A percentile compares a stretch with the other conserved stretches of the same genome.
phyloP scores from a whole-genome alignment of 2,113 vertebrate genomes.

The Mesitornis unicolor region DNA sequence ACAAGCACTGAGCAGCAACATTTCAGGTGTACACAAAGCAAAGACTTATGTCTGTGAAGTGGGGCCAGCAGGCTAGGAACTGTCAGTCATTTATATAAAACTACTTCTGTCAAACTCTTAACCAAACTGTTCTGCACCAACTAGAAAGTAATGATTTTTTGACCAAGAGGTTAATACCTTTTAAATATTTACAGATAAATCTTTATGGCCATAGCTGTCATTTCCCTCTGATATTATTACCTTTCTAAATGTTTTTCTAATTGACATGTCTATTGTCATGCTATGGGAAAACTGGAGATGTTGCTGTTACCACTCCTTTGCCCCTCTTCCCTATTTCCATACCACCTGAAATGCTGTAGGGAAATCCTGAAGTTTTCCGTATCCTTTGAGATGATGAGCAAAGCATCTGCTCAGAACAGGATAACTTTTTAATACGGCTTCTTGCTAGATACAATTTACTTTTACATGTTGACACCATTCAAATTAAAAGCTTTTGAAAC shows the following conservation, averaged over 20 bases:
- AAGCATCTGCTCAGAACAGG: not conserved
- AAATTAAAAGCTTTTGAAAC: not conserved
- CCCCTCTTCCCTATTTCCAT: not conserved
- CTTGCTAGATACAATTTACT: not conserved
- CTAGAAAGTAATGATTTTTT: not conserved
- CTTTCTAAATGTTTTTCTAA: not conserved
- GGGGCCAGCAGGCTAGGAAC: not conserved
- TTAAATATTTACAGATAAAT: not conserved
- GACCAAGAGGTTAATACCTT: not conserved
- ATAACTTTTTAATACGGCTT: not conserved
- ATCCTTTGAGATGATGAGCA: not conserved
- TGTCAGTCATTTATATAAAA: not conserved
- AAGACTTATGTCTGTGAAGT: not conserved
- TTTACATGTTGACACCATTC: not conserved
- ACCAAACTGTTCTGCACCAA: not conserved
- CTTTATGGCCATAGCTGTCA: not conserved
- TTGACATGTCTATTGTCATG: not conserved
- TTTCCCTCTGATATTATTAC: not conserved
- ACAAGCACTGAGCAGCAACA: fast-evolving
- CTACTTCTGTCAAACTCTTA: not conserved
- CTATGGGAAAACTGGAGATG: not conserved
- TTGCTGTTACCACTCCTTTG: not conserved
- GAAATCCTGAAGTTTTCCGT: not conserved
- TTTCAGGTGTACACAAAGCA: not conserved
- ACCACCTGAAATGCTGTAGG: not conserved